Conservation (phyloP, 2,797 vertebrate genomes). For the Bradypodion ventrale region DNA sequence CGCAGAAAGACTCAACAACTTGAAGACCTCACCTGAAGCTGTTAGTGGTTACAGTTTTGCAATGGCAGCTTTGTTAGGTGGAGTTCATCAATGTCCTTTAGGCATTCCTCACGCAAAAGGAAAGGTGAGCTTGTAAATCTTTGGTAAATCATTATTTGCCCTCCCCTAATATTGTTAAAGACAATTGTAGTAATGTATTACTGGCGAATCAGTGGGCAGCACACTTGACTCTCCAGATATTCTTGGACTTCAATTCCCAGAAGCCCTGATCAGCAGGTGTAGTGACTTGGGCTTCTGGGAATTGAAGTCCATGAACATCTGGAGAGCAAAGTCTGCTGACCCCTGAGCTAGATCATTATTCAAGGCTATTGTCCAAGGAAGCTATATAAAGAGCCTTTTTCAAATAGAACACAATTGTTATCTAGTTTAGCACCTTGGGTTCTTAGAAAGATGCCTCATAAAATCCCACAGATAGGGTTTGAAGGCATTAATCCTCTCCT, state of each 20-base stretch:
- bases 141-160: not conserved
- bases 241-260: no score
- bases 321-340: no score
- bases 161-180: not conserved
- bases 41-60: conserved; percentile 99
- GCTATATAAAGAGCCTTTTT: not conserved
- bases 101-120: conserved; percentile 98
- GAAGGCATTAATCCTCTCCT: not conserved
- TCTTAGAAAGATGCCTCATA: not conserved
- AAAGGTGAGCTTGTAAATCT: conserved; percentile 81
- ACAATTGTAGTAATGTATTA: not conserved
- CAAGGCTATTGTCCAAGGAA: not conserved
- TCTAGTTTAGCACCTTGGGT: not conserved
- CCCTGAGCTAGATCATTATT: not conserved
- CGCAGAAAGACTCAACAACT: conserved; percentile 93
- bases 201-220: no score
- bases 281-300: no score
- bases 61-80: conserved; percentile 95
- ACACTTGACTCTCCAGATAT: no score
- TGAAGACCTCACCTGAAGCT: conserved; percentile 96
- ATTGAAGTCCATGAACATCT: no score
- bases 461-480: not conserved
- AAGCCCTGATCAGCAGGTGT: no score
- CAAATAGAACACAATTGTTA: no score
- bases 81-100: conserved; percentile 94